phyloP scores from a whole-genome alignment of 2,888 invertebrate genomes.

The Eristalinus sepulchralis region DNA sequence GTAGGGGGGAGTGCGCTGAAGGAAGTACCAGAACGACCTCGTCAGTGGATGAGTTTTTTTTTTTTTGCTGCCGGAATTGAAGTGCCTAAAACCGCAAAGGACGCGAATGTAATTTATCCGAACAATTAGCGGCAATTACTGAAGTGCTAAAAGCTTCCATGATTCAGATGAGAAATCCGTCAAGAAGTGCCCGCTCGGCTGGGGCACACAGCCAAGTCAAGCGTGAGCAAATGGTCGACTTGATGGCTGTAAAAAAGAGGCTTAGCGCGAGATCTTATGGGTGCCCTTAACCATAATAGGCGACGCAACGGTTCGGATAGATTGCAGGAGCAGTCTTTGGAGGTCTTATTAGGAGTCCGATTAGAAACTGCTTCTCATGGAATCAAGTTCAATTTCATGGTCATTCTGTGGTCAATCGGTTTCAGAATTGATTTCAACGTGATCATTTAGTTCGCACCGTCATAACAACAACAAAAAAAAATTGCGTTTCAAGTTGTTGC shows the following conservation, averaged over 20 bases:
- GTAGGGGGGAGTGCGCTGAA: neutral
- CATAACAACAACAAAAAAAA: neutral
- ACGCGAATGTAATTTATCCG: constrained; percentile 7
- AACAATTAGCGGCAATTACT: constrained; percentile 24
- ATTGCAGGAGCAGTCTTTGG: neutral
- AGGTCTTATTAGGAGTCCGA: neutral
- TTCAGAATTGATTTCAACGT: neutral
- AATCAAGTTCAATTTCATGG: neutral
- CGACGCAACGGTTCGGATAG: neutral
- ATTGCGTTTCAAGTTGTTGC: neutral
- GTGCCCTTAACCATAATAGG: neutral
- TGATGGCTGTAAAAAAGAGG: neutral
- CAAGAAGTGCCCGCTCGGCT: neutral
- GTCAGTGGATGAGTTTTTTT: neutral
- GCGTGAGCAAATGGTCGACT: neutral
- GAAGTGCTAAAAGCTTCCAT: constrained; percentile 31
- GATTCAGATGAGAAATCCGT: constrained; percentile 2
- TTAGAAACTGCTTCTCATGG: no score
- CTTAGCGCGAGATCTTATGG: neutral
- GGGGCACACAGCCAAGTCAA: constrained; percentile 10
- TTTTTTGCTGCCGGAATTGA: neutral
- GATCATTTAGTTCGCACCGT: neutral
- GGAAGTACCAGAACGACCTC: neutral
- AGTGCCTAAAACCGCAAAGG: constrained; percentile 19
- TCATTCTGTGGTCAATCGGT: neutral